These are phyloP conservation scores for Macroglossus sobrinus DNA, from an alignment of 2,113 vertebrate genomes.

Conservation along the genomic window DNA sequence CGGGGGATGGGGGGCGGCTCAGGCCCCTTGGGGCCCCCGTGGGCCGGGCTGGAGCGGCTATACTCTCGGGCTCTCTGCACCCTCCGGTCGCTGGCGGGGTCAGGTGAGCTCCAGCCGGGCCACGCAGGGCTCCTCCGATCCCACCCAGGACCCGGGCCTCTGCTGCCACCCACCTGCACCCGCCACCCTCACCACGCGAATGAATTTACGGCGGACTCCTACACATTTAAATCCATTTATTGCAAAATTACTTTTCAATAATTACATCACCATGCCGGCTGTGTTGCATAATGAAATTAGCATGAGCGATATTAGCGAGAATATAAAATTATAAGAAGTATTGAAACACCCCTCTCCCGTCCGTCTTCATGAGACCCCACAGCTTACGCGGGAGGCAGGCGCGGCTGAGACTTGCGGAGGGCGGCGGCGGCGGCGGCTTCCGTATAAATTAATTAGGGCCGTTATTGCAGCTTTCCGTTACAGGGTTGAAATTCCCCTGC, in stretches of 20 bases:
- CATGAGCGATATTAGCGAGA: conserved; percentile 85
- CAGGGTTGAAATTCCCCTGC: conserved; percentile 80
- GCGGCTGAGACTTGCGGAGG: conserved; percentile 75
- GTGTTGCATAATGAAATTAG: conserved; percentile 88
- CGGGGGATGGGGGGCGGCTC: neutral
- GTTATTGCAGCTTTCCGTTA: conserved; percentile 83
- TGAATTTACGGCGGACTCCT: conserved; percentile 84
- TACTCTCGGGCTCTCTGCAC: rapidly evolving
- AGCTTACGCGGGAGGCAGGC: conserved; percentile 80
- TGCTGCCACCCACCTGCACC: conserved; percentile 67
- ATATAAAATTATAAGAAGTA: conserved; percentile 88
- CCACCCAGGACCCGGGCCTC: conserved; percentile 46
- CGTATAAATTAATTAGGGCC: conserved; percentile 87
- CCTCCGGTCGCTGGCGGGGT: conserved; percentile 64
- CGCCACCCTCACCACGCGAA: conserved; percentile 80
- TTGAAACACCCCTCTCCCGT: conserved; percentile 82
- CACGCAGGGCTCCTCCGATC: conserved; percentile 72
- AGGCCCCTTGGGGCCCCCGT: neutral
- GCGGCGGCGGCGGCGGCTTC: conserved; percentile 81
- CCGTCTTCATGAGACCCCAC: conserved; percentile 76
- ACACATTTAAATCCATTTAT: conserved; percentile 90
- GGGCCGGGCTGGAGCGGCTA: rapidly evolving
- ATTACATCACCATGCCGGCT: conserved; percentile 86
- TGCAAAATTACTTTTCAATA: conserved; percentile 91
- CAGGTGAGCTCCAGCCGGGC: conserved; percentile 60